Conservation (phyloP, 1,140 invertebrate species). For the Drosophila tropicalis region DNA sequence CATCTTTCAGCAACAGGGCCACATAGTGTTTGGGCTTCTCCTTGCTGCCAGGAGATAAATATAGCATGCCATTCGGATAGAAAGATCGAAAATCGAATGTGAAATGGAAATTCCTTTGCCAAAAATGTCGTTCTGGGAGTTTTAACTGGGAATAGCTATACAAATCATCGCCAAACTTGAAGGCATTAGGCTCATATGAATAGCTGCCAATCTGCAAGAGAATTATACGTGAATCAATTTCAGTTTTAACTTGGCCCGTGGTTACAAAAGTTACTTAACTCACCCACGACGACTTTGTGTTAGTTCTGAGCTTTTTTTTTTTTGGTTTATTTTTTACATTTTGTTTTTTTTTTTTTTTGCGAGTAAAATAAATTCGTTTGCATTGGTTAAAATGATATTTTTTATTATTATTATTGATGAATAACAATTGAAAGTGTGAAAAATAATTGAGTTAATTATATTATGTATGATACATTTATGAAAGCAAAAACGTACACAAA, state of each 20-base stretch:
- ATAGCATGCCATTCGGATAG: slow-evolving; percentile 92
- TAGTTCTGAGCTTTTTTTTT: slow-evolving; percentile 73
- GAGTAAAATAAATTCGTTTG: slow-evolving; percentile 40
- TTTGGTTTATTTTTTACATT: slow-evolving; percentile 38
- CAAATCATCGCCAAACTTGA: slow-evolving; percentile 92
- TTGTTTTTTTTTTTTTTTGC: slow-evolving; percentile 39
- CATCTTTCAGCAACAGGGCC: slow-evolving; percentile 88
- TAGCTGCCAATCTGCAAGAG: slow-evolving; percentile 87
- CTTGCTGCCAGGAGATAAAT: slow-evolving; percentile 88
- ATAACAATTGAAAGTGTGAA: slow-evolving; percentile 53
- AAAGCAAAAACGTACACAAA: slow-evolving; percentile 82
- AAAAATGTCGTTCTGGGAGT: slow-evolving; percentile 86
- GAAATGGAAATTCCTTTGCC: slow-evolving; percentile 89
- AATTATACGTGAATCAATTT: slow-evolving; percentile 32
- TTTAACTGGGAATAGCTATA: slow-evolving; percentile 90
- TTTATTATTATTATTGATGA: slow-evolving; percentile 37
- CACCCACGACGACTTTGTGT: slow-evolving; percentile 79
- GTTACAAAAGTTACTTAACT: slow-evolving; percentile 55
- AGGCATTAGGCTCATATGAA: slow-evolving; percentile 90
- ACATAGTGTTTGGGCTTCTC: slow-evolving; percentile 89
- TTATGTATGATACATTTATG: slow-evolving; percentile 72
- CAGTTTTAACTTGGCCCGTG: slow-evolving; percentile 6
- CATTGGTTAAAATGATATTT: slow-evolving; percentile 58
- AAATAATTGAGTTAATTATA: slow-evolving; percentile 55
- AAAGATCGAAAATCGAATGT: slow-evolving; percentile 94